A percentile compares a stretch with the other conserved stretches of the same genome.
These are phyloP conservation scores for Peromyscus eremicus DNA, from an alignment of 2,797 vertebrate genomes.

Conservation along the genomic window DNA sequence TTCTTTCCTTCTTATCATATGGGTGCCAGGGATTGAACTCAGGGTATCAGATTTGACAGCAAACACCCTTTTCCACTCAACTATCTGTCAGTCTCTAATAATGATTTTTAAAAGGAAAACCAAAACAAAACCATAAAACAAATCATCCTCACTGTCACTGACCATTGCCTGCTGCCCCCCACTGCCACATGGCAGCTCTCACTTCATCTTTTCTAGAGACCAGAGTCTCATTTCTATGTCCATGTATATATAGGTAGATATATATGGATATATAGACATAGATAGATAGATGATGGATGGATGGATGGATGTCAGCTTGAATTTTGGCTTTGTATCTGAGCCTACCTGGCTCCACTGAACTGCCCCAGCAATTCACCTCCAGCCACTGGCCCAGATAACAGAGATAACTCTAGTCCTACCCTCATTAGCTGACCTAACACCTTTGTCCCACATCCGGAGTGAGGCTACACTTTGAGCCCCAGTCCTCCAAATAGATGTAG, in stretches of 20 bases:
- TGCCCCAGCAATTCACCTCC: background rate
- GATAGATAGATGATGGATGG: no score
- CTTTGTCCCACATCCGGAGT: background rate
- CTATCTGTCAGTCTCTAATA: background rate
- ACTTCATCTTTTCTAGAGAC: background rate
- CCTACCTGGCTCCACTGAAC: background rate
- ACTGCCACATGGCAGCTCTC: background rate
- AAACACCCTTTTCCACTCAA: background rate
- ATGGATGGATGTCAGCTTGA: background rate
- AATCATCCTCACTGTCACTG: background rate
- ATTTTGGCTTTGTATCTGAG: background rate
- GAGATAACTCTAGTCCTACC: background rate
- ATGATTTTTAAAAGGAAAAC: background rate
- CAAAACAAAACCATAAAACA: background rate
- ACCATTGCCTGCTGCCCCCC: background rate
- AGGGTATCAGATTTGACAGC: background rate
- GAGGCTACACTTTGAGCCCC: background rate
- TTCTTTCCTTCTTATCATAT: background rate
- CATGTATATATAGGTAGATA: no score
- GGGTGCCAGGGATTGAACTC: background rate
- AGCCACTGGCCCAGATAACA: background rate
- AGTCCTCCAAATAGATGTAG: background rate
- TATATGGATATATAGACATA: no score
- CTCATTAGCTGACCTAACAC: background rate
- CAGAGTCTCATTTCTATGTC: background rate